Evolutionary conservation across 2,888 invertebrate genomes (phyloP).

Genomic region (Troilus luridus): DNA sequence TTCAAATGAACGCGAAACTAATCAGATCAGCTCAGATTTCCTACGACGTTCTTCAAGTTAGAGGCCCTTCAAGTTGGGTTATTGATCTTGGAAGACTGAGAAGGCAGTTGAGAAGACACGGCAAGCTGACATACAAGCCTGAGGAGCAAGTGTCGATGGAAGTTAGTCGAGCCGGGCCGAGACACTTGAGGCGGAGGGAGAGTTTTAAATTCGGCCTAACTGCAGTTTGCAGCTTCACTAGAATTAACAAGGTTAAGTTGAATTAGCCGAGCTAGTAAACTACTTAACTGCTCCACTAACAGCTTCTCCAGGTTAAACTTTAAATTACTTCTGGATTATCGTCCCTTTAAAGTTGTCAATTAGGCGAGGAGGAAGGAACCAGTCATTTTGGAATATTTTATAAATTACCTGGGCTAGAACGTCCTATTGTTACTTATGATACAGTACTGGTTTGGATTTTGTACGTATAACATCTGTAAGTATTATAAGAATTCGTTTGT

Average conservation of each 20-base stretch:
- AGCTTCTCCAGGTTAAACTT: conserved; percentile 36
- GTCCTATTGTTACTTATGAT: neutral
- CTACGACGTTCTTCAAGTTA: neutral
- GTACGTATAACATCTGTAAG: neutral
- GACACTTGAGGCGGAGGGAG: conserved; percentile 15
- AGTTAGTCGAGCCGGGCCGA: neutral
- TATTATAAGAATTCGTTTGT: no score
- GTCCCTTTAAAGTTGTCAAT: conserved; percentile 46
- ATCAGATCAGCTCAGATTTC: neutral
- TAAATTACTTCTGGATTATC: conserved; percentile 35
- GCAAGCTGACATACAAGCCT: neutral
- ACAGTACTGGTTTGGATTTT: neutral
- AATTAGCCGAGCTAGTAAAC: conserved; percentile 19
- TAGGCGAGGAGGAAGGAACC: neutral
- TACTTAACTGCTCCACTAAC: conserved; percentile 32
- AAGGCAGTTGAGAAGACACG: neutral
- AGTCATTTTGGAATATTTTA: conserved; percentile 30
- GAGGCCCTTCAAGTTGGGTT: neutral
- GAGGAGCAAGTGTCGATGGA: conserved; percentile 30
- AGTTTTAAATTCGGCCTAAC: conserved; percentile 43
- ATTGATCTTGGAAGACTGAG: neutral
- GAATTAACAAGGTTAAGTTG: conserved; percentile 36
- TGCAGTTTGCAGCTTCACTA: conserved; percentile 18
- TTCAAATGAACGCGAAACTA: no score
- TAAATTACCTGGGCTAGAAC: neutral